Evolutionary conservation across 2,888 invertebrate species (phyloP).

Genomic region (Brachyptera putata): DNA sequence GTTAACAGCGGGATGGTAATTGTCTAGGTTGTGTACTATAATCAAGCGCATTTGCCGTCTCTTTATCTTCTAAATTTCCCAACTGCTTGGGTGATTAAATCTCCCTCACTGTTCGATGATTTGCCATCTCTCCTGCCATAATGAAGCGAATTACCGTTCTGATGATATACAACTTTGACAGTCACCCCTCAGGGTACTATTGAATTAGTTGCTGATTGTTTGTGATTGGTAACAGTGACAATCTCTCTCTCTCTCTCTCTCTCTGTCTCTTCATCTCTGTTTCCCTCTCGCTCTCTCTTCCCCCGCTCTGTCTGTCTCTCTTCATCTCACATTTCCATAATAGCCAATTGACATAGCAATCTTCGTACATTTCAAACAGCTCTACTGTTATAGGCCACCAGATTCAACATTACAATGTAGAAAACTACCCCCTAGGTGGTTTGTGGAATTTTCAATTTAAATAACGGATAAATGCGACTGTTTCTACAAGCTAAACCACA

Average conservation of each 20-base stretch:
- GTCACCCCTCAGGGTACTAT: background rate
- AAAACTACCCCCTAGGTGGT: background rate
- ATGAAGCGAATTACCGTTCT: slow-evolving; percentile 12
- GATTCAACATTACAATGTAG: background rate
- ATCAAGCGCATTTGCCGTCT: no score
- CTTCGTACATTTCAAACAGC: slow-evolving; percentile 9
- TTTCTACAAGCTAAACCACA: background rate
- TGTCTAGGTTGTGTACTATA: no score
- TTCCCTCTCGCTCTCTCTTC: no score
- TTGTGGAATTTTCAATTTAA: slow-evolving; percentile 28
- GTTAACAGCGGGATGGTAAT: no score
- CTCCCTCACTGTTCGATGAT: no score
- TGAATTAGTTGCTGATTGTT: slow-evolving; percentile 14
- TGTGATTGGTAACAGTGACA: background rate
- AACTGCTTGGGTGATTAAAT: no score
- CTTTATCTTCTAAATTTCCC: no score
- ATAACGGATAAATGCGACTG: slow-evolving; percentile 27
- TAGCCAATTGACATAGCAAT: slow-evolving; percentile 21
- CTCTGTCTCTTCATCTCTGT: background rate
- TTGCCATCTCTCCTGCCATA: no score
- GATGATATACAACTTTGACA: background rate
- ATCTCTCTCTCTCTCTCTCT: background rate
- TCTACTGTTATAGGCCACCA: background rate
- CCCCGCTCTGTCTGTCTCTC: background rate
- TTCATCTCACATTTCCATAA: slow-evolving; percentile 10